Evolutionary conservation across 2,888 invertebrate species (phyloP), one percentile per base, ranked within the genome.

Genomic region (Acanthoscelides obtectus): DNA sequence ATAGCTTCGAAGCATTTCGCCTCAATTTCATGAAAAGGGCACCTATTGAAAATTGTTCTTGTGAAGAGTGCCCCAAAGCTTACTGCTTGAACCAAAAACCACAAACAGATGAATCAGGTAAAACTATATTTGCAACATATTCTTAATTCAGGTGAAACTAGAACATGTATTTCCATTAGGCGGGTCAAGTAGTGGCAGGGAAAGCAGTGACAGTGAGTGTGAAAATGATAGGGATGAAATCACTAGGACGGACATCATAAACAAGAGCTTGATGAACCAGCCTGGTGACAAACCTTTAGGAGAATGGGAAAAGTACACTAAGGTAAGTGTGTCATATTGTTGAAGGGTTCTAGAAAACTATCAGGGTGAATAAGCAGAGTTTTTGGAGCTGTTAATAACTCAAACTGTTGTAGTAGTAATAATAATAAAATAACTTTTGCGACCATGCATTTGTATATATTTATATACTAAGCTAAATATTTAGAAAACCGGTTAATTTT

Each of bases 231-330:
- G 69, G 69, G 81, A 83, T 72, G 72, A 76, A 20, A 77, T 79
- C 63, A 63, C 68, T 67, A 73, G 77, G 25, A 84, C 84, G 22
- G 83, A 85, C 75, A 76, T 91, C 69, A 86, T 90, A 20, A 90
- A 92, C 78, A 87, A 87, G 78, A 90, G 90, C 77, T 84, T 92
- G 45, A 86, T 90, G 75, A 87, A 86, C 2, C 84, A 87, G 65
- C 88, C 89, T 71, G 85, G 88, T 22, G 86, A 84, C 67, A 86
- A 88, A 74, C 86, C 86, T 8, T 86, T 97, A 69, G 97, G 97
- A 21, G 90, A 91, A 76, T 97, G 97, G 97, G 97, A 97, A 83
- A 90, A 92, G 79, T 90, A 96, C 85, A 97, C 97, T 20, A 92
- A 90, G 87, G 94, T 93, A 87, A n/a, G n/a, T n/a, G n/a, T n/a